These are phyloP conservation scores for Uloborus plumipes DNA, from an alignment of 2,888 invertebrate genomes.

Conservation along the genomic window DNA sequence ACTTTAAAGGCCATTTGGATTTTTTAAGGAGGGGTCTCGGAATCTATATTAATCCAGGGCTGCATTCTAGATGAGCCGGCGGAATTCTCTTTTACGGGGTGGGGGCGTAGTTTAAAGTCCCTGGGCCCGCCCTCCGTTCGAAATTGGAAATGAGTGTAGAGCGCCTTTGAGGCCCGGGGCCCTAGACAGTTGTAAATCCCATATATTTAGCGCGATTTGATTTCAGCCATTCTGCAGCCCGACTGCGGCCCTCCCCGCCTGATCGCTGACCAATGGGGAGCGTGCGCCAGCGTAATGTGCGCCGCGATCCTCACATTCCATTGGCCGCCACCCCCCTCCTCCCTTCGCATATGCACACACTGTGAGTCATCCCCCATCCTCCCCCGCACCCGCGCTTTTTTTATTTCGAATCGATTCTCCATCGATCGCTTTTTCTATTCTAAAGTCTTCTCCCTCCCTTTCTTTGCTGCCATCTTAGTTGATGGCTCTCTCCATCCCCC, in stretches of 20 bases:
- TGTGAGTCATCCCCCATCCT: constrained; percentile 43
- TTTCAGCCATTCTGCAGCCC: constrained; percentile 60
- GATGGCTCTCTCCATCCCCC: constrained; percentile 53
- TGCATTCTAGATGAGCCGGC: constrained; percentile 55
- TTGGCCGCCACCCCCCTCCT: constrained; percentile 35
- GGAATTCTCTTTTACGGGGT: constrained; percentile 31
- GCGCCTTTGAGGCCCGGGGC: constrained; percentile 53
- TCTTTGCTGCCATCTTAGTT: constrained; percentile 60
- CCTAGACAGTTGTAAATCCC: constrained; percentile 52
- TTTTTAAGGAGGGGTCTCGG: constrained; percentile 53
- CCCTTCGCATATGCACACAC: constrained; percentile 42
- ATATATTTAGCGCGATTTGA: constrained; percentile 64
- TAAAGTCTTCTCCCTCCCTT: constrained; percentile 41
- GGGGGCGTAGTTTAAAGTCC: constrained; percentile 60
- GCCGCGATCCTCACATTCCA: constrained; percentile 41
- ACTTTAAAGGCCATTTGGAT: constrained; percentile 52
- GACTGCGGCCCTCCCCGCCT: constrained; percentile 37
- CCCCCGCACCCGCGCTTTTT: constrained; percentile 26
- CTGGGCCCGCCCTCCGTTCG: constrained; percentile 53
- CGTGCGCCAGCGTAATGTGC: constrained; percentile 53
- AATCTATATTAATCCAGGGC: constrained; percentile 60
- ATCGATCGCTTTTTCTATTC: constrained; percentile 64
- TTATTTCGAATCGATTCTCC: constrained; percentile 60
- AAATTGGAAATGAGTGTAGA: constrained; percentile 60
- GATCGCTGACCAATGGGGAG: constrained; percentile 41